These are phyloP conservation scores for Teleogryllus occipitalis DNA, from an alignment of 1,140 invertebrate genomes.

Conservation along the genomic window DNA sequence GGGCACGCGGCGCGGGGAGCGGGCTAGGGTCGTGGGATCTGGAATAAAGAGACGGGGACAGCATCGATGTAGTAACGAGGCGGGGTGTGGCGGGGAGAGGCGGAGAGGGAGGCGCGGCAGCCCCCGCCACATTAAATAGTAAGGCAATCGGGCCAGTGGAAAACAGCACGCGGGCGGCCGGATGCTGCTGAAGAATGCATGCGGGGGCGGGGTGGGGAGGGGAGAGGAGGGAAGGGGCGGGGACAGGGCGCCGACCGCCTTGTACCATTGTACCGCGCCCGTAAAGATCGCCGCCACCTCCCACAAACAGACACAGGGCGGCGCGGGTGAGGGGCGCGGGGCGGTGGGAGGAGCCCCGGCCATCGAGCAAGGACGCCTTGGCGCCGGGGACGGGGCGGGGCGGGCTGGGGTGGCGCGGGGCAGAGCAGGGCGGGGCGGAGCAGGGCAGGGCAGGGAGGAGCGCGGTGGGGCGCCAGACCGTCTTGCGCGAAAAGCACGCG, in stretches of 20 bases:
- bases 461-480: slow-evolving; percentile 7
- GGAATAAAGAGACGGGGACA: too few species aligned
- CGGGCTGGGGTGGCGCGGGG: slow-evolving; percentile 8
- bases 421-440: not conserved
- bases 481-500: slow-evolving; percentile 9
- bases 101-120: not conserved
- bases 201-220: too few species aligned
- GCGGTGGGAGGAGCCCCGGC: not conserved
- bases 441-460: not conserved
- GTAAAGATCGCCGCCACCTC: too few species aligned
- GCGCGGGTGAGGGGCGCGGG: not conserved
- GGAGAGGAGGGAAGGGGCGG: too few species aligned
- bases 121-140: too few species aligned
- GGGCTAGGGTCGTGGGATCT: too few species aligned
- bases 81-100: not conserved
- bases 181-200: too few species aligned
- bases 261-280: too few species aligned
- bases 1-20: not conserved
- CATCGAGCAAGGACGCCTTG: slow-evolving; percentile 12
- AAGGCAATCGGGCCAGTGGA: too few species aligned
- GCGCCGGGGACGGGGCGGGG: slow-evolving; percentile 12
- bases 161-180: too few species aligned
- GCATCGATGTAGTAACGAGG: too few species aligned
- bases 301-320: not conserved
- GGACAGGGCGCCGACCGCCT: too few species aligned